Evolutionary conservation across 2,113 vertebrate species (phyloP), one percentile per base, ranked within the genome.

Genomic region (Tamias sibiricus): DNA sequence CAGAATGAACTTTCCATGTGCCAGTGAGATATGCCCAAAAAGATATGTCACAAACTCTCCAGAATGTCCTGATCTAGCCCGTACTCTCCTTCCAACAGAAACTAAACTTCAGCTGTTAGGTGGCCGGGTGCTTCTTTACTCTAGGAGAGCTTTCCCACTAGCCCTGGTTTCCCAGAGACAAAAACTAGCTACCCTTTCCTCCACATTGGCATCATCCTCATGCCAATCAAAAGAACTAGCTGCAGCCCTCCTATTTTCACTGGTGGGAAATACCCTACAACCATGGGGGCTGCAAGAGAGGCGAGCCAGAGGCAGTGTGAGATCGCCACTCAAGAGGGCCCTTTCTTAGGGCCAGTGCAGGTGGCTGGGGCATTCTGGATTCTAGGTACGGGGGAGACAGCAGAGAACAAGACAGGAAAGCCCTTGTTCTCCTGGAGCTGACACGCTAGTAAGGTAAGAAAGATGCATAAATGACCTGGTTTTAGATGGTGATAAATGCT

Each of bases 301-400:
- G 11, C 32, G 11, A 54, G 11, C 37, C 59, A 30, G 17, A n/a
- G 19, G 11, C 3, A 28, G 12, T 6, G 26, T 16, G 59, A 74
- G 68, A 4, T n/a, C 37, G 4, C n/a, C 2, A 0, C 57, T 4
- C 0, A 17, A 26, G 42, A 62, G n/a, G 66, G 9, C 8, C 16
- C 49, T 42, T 59, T 37, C 44, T 54, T 2, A 20, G 37, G 77
- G 35, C 74, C 47, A 19, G 35, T 85, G 74, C 71, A 2, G 22
- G 30, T 69, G 24, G 6, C 44, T 28, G 20, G 71, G 62, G 59
- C 17, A 1, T 8, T 35, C 59, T 0, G 40, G 7, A 30, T 32
- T 40, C 42, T 22, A 20, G 71, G 64, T 62, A 54, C 71, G 32
- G 2, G 37, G 22, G 52, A 64, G 4, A 40, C 0, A 72, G 59